Evolutionary conservation across 2,113 vertebrate species (phyloP), one percentile per base, ranked within the genome.

Genomic region (Tretioscincus oriximinensis): DNA sequence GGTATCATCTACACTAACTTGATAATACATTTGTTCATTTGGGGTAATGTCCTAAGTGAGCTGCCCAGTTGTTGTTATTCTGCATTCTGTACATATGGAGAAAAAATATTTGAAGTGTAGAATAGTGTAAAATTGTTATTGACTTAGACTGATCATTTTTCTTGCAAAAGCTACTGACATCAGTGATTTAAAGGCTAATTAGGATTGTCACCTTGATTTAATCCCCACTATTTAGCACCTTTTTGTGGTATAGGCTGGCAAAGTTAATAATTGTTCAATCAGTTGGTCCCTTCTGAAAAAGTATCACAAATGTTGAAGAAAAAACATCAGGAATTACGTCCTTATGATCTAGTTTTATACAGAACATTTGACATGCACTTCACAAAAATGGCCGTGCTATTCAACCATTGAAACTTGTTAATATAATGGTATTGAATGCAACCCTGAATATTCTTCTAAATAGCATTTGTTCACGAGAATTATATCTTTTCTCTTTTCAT

Each of bases 1-100:
- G 77, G 84, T 92, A 82, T 91, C 81, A 90, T 86, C 63, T 26
- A 61, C n/a, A 65, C 26, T 35, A 78, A 47, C 45, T 61, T 87
- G 73, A 79, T 85, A 81, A 72, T 82, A 58, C 76, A 92, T 73
- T 2, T 24, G 8, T 81, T 72, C 16, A 69, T 78, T 79, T 70
- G 73, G 77, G 84, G 83, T 51, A 18, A 47, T 83, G 60, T 61
- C 49, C 66, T 31, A 70, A n/a, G 63, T 80, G 77, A 0, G 9
- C 1, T 28, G 12, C 31, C 29, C 18, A 74, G 29, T 74, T 76
- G 45, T 61, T 12, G 2, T 49, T 58, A 58, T 58, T 58, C 16
- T 12, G 54, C 18, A 12, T 18, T 18, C 18, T 58, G 4, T 61
- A 70, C 67, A 5, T 49, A 29, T 63, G 35, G 35, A 41, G 35